Percentiles rank a stretch among this genome's conserved stretches.
phyloP scores from a whole-genome alignment of 2,797 vertebrate genomes.

The Chaenodraco wilsoni region DNA sequence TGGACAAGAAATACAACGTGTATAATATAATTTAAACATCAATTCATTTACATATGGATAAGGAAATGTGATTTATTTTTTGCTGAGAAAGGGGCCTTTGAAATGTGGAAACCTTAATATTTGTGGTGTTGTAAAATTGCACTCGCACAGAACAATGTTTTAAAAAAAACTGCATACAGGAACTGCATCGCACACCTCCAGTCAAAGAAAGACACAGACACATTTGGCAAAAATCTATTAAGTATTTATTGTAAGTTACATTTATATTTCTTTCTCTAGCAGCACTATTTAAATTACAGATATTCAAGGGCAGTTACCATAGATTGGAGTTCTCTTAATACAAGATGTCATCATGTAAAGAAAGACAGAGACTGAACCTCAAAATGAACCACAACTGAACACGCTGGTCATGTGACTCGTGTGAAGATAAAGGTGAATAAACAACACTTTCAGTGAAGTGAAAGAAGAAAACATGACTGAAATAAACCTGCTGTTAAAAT shows the following conservation, averaged over 20 bases:
- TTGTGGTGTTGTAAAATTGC: neutral
- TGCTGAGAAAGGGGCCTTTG: no score
- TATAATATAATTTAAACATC: no score
- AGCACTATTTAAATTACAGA: conserved; percentile 84
- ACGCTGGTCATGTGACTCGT: conserved; percentile 36
- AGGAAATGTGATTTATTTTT: no score
- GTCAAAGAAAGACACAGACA: conserved; percentile 69
- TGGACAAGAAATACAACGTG: neutral
- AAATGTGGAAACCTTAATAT: neutral
- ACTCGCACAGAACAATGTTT: neutral
- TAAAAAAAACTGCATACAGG: no score
- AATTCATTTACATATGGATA: no score
- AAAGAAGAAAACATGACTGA: conserved; percentile 30
- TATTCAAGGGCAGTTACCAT: conserved; percentile 83
- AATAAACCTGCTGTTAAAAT: conserved; percentile 48
- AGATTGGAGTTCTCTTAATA: conserved; percentile 70
- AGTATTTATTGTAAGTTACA: conserved; percentile 86
- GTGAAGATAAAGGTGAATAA: conserved; percentile 47
- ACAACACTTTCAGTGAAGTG: conserved; percentile 51
- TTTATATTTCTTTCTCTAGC: conserved; percentile 83
- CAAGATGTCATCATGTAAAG: conserved; percentile 78
- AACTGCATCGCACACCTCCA: neutral
- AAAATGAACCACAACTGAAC: conserved; percentile 70
- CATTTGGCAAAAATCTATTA: conserved; percentile 82
- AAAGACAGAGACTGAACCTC: conserved; percentile 73